Conservation (phyloP, 2,797 vertebrate species). For the Otolemur crassicaudatus region DNA sequence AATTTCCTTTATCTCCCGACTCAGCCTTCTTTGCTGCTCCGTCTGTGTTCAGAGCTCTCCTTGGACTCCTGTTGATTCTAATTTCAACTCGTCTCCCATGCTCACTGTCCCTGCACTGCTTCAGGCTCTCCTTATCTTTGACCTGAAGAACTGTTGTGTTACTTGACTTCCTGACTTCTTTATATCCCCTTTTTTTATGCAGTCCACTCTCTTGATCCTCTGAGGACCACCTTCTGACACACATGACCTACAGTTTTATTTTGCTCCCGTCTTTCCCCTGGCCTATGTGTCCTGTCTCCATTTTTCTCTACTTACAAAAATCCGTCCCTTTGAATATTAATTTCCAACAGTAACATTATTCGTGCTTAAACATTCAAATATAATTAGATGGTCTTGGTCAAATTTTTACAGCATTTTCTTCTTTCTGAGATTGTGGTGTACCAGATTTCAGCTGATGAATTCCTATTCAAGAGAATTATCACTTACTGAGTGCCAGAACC, state of each 20-base stretch:
- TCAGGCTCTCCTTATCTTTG: not conserved
- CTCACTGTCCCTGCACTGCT: not conserved
- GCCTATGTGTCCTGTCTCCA: not conserved
- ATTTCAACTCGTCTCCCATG: fast-evolving
- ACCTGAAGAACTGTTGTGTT: not conserved
- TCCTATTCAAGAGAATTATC: not conserved
- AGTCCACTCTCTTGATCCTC: not conserved
- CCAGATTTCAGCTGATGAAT: not conserved
- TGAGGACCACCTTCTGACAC: not conserved
- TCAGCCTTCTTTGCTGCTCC: not conserved
- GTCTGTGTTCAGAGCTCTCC: too few relatives aligned
- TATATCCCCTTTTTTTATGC: not conserved
- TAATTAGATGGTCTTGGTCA: not conserved
- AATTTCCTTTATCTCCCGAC: not conserved
- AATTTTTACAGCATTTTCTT: not conserved
- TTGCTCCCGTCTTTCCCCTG: not conserved
- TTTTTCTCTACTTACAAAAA: not conserved
- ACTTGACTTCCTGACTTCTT: not conserved
- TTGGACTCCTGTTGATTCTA: not conserved
- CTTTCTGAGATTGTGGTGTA: not conserved
- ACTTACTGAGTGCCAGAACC: not conserved
- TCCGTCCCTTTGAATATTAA: not conserved
- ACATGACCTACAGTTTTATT: not conserved
- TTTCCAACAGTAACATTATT: not conserved
- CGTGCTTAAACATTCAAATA: not conserved